Conservation (phyloP, 2,888 invertebrate species). For the Zeuzera pyrina region DNA sequence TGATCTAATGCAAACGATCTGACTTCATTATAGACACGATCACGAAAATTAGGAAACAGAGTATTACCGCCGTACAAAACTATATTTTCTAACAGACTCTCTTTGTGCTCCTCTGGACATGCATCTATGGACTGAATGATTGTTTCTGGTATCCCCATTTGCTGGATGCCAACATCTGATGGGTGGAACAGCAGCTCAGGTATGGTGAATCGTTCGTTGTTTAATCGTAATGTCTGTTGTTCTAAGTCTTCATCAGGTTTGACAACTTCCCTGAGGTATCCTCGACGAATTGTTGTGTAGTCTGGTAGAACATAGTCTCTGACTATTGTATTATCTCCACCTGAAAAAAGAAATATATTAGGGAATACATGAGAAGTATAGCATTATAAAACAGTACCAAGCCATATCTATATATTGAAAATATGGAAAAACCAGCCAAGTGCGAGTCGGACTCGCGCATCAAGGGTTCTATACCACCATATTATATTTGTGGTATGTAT, state of each 20-base stretch:
- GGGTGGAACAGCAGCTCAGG: slow-evolving; percentile 97
- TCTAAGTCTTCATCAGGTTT: slow-evolving; percentile 63
- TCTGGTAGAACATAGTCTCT: slow-evolving; percentile 97
- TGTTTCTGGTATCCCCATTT: slow-evolving; percentile 94
- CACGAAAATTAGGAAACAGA: slow-evolving; percentile 87
- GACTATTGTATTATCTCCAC: slow-evolving; percentile 79
- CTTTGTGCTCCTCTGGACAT: slow-evolving; percentile 82
- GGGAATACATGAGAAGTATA: neutral
- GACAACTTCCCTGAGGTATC: slow-evolving; percentile 70
- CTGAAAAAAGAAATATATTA: slow-evolving; percentile 26
- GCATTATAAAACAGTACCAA: neutral
- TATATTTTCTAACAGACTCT: slow-evolving; percentile 87
- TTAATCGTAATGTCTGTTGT: slow-evolving; percentile 87
- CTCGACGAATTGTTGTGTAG: slow-evolving; percentile 90
- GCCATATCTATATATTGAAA: neutral
- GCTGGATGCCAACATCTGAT: slow-evolving; percentile 92
- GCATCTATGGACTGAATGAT: slow-evolving; percentile 83
- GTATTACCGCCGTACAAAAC: slow-evolving; percentile 87
- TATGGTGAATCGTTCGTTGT: slow-evolving; percentile 94
- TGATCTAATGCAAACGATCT: slow-evolving; percentile 84
- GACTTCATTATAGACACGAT: slow-evolving; percentile 78
- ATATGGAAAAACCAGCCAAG: neutral
- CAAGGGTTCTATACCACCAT: too few species aligned
- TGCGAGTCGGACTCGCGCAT: too few species aligned
- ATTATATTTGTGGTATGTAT: neutral